A percentile compares a stretch with the other conserved stretches of the same genome.
These are phyloP conservation scores for Drosophila fungiperda DNA, from an alignment of 2,888 invertebrate species.

Conservation along the genomic window DNA sequence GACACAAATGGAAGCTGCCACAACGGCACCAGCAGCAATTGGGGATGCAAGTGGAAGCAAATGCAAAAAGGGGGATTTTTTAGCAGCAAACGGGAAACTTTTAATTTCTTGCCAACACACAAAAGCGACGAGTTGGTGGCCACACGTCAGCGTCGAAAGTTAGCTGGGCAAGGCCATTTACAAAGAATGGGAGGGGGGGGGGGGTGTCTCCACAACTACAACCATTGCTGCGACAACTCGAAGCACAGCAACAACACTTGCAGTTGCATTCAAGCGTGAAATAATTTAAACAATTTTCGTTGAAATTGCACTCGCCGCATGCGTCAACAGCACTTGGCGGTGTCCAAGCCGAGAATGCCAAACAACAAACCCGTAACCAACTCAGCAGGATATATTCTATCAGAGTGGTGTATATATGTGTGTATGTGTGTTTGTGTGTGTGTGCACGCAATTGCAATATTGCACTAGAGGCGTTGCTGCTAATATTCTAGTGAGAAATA, in stretches of 20 bases:
- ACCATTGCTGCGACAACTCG: not conserved
- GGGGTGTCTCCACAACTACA: not conserved
- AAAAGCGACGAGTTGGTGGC: conserved; percentile 61
- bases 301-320: conserved; percentile 79
- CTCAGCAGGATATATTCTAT: conserved; percentile 50
- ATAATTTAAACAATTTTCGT: conserved; percentile 81
- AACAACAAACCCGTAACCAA: conserved; percentile 50
- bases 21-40: not conserved
- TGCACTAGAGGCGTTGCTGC: conserved; percentile 55
- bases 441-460: conserved; percentile 14
- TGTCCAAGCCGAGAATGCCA: conserved; percentile 61
- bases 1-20: conserved; percentile 67
- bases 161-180: conserved; percentile 45
- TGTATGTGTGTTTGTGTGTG: conserved; percentile 20
- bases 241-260: conserved; percentile 45
- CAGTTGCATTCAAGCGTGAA: conserved; percentile 78
- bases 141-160: conserved; percentile 52
- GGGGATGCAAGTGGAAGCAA: conserved; percentile 1
- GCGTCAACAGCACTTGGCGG: conserved; percentile 78
- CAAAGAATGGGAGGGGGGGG: not conserved
- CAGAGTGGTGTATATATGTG: conserved; percentile 18
- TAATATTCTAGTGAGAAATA: conserved; percentile 58
- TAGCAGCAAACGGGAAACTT: conserved; percentile 67
- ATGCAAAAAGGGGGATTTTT: conserved; percentile 26
- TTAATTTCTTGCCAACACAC: conserved; percentile 77